Percentiles rank a stretch among this genome's conserved stretches.
Evolutionary conservation across 1,140 invertebrate genomes (phyloP).

Genomic region (Panagrolaimus sp.): DNA sequence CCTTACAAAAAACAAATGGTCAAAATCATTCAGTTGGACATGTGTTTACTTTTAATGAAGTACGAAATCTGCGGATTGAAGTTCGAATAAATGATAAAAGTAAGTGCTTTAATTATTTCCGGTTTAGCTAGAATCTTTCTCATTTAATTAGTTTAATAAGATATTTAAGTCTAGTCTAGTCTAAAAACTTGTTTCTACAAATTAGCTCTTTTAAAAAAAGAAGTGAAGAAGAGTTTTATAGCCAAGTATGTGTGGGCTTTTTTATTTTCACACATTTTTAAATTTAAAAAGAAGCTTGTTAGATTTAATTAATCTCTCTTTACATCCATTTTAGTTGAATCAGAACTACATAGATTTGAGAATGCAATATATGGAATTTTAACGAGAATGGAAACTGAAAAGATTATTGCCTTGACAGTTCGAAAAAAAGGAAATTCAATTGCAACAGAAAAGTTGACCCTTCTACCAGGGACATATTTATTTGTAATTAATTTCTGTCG

Average conservation of each 20-base stretch:
- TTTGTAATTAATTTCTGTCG: background rate
- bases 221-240: background rate
- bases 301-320: background rate
- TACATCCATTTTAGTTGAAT: background rate
- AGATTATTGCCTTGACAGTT: background rate
- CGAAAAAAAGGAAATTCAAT: background rate
- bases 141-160: background rate
- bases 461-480: background rate
- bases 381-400: background rate
- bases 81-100: background rate
- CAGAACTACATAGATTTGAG: background rate
- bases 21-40: background rate
- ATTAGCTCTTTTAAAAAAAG: background rate
- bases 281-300: background rate
- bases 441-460: background rate
- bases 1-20: no score
- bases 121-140: background rate
- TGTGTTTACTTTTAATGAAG: background rate
- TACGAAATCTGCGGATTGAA: constrained; percentile 4
- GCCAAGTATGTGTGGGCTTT: background rate
- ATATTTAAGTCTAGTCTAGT: background rate
- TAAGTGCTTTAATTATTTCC: background rate
- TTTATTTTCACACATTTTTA: background rate
- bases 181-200: no score
- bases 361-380: constrained; percentile 3